phyloP scores from a whole-genome alignment of 2,113 vertebrate genomes.

The Erythrocercus mccallii region DNA sequence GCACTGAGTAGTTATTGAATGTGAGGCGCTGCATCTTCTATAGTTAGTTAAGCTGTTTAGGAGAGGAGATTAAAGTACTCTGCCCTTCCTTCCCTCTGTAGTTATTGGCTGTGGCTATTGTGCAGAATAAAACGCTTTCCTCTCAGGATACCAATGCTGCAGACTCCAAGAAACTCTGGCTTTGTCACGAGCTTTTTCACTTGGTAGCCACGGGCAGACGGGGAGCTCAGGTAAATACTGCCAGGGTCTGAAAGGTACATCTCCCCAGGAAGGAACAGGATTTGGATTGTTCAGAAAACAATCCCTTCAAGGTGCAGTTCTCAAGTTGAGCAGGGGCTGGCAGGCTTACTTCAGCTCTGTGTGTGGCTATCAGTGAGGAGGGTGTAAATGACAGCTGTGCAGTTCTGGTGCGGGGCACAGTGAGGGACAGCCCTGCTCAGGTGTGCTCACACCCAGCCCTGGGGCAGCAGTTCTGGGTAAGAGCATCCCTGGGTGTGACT shows the following conservation, averaged over 20 bases:
- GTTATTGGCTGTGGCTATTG: background rate
- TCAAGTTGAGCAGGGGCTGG: background rate
- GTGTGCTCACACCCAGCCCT: background rate
- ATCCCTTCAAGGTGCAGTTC: background rate
- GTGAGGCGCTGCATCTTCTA: background rate
- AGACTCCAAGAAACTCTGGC: background rate
- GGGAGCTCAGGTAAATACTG: background rate
- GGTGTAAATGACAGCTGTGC: background rate
- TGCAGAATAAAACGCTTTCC: background rate
- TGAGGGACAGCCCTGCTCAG: background rate
- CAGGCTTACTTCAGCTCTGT: background rate
- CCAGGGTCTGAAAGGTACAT: background rate
- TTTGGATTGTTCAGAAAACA: background rate
- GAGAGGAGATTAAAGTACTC: conserved; percentile 28
- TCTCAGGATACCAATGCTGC: background rate
- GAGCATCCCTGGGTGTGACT: accelerated
- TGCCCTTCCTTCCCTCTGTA: background rate
- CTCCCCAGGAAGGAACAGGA: background rate
- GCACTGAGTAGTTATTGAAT: conserved; percentile 65
- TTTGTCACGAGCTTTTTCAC: background rate
- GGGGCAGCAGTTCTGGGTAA: accelerated
- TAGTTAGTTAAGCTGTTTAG: conserved; percentile 41
- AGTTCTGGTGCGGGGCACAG: too few species aligned
- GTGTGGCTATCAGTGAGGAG: background rate
- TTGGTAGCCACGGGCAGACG: background rate